A percentile compares a stretch with the other conserved stretches of the same genome.
phyloP scores from a whole-genome alignment of 2,797 vertebrate genomes.

The Sparidentex hasta region DNA sequence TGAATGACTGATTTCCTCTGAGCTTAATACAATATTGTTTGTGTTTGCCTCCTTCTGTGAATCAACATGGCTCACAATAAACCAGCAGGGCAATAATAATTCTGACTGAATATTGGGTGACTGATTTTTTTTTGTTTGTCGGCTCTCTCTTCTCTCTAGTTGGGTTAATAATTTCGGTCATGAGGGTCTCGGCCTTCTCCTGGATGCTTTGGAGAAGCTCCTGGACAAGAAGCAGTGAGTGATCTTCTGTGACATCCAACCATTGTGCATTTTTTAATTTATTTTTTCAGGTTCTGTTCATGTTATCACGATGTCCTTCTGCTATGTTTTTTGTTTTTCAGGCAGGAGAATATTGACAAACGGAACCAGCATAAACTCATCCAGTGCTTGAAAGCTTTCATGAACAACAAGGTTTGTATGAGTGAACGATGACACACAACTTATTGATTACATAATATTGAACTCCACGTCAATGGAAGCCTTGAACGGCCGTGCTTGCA shows the following conservation, averaged over 20 bases:
- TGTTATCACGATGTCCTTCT: background rate
- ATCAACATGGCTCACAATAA: conserved; percentile 25
- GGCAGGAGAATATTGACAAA: conserved; percentile 97
- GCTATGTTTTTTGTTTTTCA: conserved; percentile 68
- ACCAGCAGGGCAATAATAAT: conserved; percentile 19
- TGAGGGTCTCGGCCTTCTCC: conserved; percentile 96
- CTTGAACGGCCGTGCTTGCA: too few relatives aligned
- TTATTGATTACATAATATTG: background rate
- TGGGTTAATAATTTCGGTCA: conserved; percentile 99
- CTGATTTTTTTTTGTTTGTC: conserved; percentile 20
- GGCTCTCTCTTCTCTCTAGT: conserved; percentile 79
- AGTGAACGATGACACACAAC: background rate
- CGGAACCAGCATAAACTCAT: conserved; percentile 98
- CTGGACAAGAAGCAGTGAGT: conserved; percentile 98
- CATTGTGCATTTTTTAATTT: background rate
- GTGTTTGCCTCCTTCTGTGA: conserved; percentile 27
- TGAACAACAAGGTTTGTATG: conserved; percentile 98
- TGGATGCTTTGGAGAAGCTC: conserved; percentile 94
- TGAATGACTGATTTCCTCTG: conserved; percentile 58
- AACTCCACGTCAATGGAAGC: background rate
- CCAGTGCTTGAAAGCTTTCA: conserved; percentile 99
- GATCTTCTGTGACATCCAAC: background rate
- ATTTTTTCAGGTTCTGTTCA: background rate
- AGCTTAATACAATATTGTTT: conserved; percentile 46
- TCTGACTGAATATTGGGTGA: conserved; percentile 27